Conservation (phyloP, 2,113 vertebrate species). For the Dascyllus trimaculatus region DNA sequence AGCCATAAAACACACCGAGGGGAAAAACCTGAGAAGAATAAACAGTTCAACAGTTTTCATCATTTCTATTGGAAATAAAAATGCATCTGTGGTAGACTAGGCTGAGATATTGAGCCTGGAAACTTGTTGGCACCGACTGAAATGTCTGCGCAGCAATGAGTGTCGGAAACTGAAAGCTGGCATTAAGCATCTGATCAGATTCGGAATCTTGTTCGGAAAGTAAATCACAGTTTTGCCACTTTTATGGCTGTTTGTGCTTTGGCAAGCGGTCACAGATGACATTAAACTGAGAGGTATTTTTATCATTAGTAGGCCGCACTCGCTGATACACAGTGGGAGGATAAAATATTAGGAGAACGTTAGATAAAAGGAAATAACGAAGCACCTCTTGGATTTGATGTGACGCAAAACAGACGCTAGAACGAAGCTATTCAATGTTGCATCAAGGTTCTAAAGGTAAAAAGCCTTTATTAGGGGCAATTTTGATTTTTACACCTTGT, state of each 20-base stretch:
- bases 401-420: background rate
- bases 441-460: too few species aligned
- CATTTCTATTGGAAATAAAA: constrained; percentile 4
- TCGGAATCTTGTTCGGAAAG: background rate
- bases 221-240: background rate
- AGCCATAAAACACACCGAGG: background rate
- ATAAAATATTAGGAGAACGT: background rate
- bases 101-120: background rate
- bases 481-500: too few species aligned
- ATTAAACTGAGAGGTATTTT: too few species aligned
- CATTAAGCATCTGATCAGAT: background rate
- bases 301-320: background rate
- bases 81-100: background rate
- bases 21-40: constrained; percentile 3
- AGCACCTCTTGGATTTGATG: background rate
- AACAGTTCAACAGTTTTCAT: constrained; percentile 15
- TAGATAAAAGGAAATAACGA: background rate
- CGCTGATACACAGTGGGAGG: too few species aligned
- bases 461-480: too few species aligned
- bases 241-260: background rate
- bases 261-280: too few species aligned
- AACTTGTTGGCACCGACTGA: background rate
- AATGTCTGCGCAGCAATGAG: background rate
- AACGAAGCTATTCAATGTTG: too few species aligned
- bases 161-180: background rate